Conservation (phyloP, 2,888 invertebrate species). For the Erebia palarica region DNA sequence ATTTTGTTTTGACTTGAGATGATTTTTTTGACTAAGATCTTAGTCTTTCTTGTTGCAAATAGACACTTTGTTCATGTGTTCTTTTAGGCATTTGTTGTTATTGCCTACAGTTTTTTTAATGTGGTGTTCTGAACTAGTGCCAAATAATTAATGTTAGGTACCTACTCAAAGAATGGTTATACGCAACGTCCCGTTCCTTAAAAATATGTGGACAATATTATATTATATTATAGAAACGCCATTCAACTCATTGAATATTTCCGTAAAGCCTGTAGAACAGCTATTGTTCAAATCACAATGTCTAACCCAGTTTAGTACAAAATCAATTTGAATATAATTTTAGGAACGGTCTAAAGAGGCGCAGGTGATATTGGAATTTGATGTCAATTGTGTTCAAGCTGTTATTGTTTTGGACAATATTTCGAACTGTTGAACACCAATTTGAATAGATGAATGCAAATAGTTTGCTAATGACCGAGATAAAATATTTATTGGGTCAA, state of each 20-base stretch:
- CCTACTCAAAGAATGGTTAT: neutral
- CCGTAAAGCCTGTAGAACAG: slow-evolving; percentile 15
- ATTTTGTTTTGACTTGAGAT: too few species aligned
- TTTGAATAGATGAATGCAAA: neutral
- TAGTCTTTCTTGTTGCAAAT: too few species aligned
- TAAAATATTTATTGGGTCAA: neutral
- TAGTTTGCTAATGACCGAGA: slow-evolving; percentile 1
- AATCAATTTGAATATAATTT: slow-evolving; percentile 32
- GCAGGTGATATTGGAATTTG: neutral
- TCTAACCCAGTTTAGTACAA: slow-evolving; percentile 29
- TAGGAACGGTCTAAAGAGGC: neutral
- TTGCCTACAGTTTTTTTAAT: too few species aligned
- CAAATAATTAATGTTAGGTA: too few species aligned
- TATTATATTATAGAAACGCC: slow-evolving; percentile 12
- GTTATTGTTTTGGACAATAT: slow-evolving; percentile 3
- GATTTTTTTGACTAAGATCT: too few species aligned
- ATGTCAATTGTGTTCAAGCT: neutral
- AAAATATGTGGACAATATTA: neutral
- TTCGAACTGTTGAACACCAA: neutral
- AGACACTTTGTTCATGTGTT: too few species aligned
- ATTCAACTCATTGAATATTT: slow-evolving; percentile 33
- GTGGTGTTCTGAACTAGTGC: too few species aligned
- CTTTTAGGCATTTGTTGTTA: too few species aligned
- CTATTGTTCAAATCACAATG: slow-evolving; percentile 32
- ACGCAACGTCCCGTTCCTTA: neutral